Conservation (phyloP, 2,797 vertebrate genomes). For the Semotilus atromaculatus region DNA sequence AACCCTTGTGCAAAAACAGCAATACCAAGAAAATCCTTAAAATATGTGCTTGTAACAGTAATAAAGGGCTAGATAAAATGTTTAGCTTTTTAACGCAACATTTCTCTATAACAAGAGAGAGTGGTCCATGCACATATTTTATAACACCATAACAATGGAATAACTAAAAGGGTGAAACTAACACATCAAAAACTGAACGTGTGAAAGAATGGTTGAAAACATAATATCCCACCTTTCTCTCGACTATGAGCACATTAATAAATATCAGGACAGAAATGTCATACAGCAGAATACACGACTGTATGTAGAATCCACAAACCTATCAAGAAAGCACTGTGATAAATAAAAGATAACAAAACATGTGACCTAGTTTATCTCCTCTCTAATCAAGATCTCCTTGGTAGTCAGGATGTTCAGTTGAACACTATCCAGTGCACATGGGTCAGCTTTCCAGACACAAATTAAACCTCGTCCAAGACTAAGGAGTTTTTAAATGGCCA, state of each 20-base stretch:
- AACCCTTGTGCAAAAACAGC: slow-evolving; percentile 61
- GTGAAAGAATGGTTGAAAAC: slow-evolving; percentile 1
- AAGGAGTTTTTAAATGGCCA: neutral
- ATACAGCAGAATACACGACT: slow-evolving; percentile 21
- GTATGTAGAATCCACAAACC: slow-evolving; percentile 50
- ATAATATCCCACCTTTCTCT: neutral
- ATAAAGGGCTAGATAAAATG: neutral
- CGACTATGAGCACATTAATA: slow-evolving; percentile 8
- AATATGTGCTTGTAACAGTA: slow-evolving; percentile 32
- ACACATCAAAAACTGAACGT: neutral
- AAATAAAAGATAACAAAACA: slow-evolving; percentile 46
- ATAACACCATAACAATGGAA: slow-evolving; percentile 23
- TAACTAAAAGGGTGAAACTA: neutral
- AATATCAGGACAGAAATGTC: slow-evolving; percentile 29
- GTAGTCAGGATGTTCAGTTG: slow-evolving; percentile 11
- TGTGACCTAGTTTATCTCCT: slow-evolving; percentile 26
- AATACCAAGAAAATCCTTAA: slow-evolving; percentile 42
- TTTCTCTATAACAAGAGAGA: neutral
- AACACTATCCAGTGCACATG: slow-evolving; percentile 8
- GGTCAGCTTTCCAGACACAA: slow-evolving; percentile 17
- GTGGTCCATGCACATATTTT: slow-evolving; percentile 20
- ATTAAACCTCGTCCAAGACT: slow-evolving; percentile 3
- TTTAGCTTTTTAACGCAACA: neutral
- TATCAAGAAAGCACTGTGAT: slow-evolving; percentile 30
- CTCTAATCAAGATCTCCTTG: slow-evolving; percentile 49